Percentiles rank a stretch among this genome's conserved stretches.
Evolutionary conservation across 1,140 invertebrate species (phyloP).

Genomic region (Bicyclus anynana): DNA sequence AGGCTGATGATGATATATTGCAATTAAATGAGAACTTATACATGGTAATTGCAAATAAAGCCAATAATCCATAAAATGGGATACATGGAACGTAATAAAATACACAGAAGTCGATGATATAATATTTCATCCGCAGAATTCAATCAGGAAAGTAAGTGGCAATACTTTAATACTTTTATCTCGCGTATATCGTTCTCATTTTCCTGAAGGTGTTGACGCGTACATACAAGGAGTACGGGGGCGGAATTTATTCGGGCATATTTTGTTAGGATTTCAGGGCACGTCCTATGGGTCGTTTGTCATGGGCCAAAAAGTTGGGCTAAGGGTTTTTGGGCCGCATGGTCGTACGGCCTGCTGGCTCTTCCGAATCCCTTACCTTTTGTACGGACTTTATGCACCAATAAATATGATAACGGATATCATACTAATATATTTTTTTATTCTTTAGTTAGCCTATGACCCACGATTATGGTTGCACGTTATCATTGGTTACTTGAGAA

Average conservation of each 20-base stretch:
- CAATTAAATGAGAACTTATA: too few relatives aligned
- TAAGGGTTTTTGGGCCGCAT: conserved; percentile 3
- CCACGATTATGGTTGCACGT: too few relatives aligned
- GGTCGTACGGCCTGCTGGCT: conserved; percentile 2
- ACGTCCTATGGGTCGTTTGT: conserved; percentile 13
- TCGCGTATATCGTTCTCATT: conserved; percentile 7
- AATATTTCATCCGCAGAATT: neutral
- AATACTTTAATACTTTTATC: conserved; percentile 9
- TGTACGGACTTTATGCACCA: neutral
- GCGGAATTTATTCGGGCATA: conserved; percentile 13
- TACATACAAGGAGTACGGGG: conserved; percentile 6
- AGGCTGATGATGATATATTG: too few relatives aligned
- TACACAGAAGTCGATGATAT: too few relatives aligned
- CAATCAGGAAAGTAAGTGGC: neutral
- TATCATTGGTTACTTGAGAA: too few relatives aligned
- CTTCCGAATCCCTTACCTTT: neutral
- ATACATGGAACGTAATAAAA: neutral
- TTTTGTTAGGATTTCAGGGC: conserved; percentile 12
- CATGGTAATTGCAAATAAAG: too few relatives aligned
- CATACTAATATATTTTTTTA: too few relatives aligned
- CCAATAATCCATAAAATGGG: too few relatives aligned
- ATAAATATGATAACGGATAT: neutral
- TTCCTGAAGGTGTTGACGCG: conserved; percentile 19
- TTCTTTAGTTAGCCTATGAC: too few relatives aligned
- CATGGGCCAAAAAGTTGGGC: conserved; percentile 5